These are phyloP conservation scores for Hyles lineata DNA, from an alignment of 2,888 invertebrate species.

Conservation along the genomic window DNA sequence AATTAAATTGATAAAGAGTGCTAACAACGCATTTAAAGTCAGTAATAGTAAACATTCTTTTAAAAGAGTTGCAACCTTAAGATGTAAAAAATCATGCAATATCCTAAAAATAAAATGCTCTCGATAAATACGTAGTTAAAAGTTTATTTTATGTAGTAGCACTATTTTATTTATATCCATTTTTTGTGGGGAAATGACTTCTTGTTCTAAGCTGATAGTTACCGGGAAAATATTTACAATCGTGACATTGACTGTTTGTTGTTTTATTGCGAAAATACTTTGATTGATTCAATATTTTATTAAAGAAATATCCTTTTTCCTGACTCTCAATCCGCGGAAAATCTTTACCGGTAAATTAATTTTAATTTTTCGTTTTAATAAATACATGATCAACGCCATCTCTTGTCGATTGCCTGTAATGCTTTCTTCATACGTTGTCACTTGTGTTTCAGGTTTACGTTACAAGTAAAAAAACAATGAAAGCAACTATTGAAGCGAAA, in stretches of 20 bases:
- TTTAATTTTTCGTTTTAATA: no score
- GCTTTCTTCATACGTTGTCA: not conserved
- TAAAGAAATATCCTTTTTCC: no score
- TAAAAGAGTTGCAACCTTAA: no score
- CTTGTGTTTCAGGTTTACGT: not conserved
- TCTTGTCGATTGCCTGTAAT: not conserved
- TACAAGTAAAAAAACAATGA: not conserved
- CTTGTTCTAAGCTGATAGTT: not conserved
- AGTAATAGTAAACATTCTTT: no score
- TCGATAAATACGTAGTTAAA: not conserved
- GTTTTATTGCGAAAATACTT: not conserved
- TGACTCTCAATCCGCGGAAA: no score
- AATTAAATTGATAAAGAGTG: conserved; percentile 1
- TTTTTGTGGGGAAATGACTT: not conserved
- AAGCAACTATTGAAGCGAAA: not conserved
- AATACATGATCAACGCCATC: not conserved
- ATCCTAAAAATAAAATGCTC: no score
- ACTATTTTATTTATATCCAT: not conserved
- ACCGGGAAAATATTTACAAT: not conserved
- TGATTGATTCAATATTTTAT: no score
- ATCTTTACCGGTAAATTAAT: no score
- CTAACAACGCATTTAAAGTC: not conserved
- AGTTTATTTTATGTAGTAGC: not conserved
- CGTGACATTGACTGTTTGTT: not conserved
- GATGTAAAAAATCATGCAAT: no score